Conservation (phyloP, 2,888 invertebrate genomes). For the Timandra comae region DNA sequence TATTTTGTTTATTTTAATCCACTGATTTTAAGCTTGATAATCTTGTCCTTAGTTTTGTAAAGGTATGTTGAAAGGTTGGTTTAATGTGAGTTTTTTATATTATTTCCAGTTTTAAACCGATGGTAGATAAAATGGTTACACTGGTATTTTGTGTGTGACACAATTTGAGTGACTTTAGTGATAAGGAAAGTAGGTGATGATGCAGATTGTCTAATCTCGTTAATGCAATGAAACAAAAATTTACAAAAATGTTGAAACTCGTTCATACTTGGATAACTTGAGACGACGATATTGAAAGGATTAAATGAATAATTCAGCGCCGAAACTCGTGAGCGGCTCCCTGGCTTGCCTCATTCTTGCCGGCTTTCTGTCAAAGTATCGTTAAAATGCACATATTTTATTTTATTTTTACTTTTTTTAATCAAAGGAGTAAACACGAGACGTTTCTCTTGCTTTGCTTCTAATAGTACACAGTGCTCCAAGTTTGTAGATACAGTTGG, state of each 20-base stretch:
- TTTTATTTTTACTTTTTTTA: constrained; percentile 35
- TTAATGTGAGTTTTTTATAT: no score
- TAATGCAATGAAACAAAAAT: constrained; percentile 36
- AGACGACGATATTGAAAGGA: constrained; percentile 59
- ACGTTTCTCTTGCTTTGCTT: no score
- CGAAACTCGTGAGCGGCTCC: constrained; percentile 49
- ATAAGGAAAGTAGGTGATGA: neutral
- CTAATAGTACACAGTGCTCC: no score
- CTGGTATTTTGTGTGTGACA: no score
- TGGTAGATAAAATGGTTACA: no score
- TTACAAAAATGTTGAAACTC: constrained; percentile 36
- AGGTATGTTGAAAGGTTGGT: no score
- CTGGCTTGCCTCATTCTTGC: constrained; percentile 42
- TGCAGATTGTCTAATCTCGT: constrained; percentile 3
- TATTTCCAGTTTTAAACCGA: no score
- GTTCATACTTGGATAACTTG: constrained; percentile 35
- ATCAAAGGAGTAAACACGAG: no score
- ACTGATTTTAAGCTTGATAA: no score
- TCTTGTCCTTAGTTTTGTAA: no score
- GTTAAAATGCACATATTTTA: constrained; percentile 58
- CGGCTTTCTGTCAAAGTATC: constrained; percentile 46
- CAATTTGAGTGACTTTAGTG: no score
- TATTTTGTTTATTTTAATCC: neutral
- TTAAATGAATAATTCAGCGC: constrained; percentile 63
- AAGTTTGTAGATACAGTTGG: no score